Evolutionary conservation across 1,140 invertebrate species (phyloP).

Genomic region (Drosophila guanche): DNA sequence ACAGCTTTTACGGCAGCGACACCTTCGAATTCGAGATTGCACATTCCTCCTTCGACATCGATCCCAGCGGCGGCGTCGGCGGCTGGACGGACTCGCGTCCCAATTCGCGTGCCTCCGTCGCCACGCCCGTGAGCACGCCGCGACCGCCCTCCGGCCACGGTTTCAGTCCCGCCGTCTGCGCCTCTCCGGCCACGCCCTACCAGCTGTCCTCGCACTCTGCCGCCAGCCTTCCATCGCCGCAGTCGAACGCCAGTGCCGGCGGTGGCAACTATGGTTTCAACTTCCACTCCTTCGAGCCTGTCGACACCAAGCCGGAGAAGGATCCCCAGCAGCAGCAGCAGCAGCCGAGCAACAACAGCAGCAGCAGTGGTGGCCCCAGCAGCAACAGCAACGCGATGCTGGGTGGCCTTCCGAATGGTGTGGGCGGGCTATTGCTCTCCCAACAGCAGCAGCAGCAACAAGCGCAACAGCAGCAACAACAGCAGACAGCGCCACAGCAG

Average conservation of each 20-base stretch:
- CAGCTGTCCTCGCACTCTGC: conserved; percentile 78
- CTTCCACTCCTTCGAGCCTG: conserved; percentile 65
- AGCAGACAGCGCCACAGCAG: conserved; percentile 38
- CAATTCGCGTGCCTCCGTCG: conserved; percentile 81
- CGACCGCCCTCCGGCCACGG: conserved; percentile 80
- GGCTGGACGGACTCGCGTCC: conserved; percentile 79
- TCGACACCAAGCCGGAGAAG: conserved; percentile 70
- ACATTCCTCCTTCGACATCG: conserved; percentile 82
- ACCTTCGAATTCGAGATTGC: conserved; percentile 81
- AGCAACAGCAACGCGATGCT: conserved; percentile 43
- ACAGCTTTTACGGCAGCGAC: conserved; percentile 65
- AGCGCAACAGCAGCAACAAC: conserved; percentile 38
- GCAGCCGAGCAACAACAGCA: conserved; percentile 58
- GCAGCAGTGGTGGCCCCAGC: conserved; percentile 18
- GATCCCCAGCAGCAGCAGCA: conserved; percentile 59
- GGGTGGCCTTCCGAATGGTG: conserved; percentile 55
- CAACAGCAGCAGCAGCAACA: conserved; percentile 48
- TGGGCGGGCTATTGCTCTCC: conserved; percentile 48
- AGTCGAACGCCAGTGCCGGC: conserved; percentile 84
- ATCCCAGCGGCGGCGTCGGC: conserved; percentile 73
- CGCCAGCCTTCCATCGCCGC: conserved; percentile 80
- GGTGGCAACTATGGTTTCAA: conserved; percentile 71
- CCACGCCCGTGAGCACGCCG: conserved; percentile 80
- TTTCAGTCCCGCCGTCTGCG: conserved; percentile 82
- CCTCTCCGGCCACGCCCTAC: conserved; percentile 81